Evolutionary conservation across 2,113 vertebrate species (phyloP).

Genomic region (Mesitornis unicolor): DNA sequence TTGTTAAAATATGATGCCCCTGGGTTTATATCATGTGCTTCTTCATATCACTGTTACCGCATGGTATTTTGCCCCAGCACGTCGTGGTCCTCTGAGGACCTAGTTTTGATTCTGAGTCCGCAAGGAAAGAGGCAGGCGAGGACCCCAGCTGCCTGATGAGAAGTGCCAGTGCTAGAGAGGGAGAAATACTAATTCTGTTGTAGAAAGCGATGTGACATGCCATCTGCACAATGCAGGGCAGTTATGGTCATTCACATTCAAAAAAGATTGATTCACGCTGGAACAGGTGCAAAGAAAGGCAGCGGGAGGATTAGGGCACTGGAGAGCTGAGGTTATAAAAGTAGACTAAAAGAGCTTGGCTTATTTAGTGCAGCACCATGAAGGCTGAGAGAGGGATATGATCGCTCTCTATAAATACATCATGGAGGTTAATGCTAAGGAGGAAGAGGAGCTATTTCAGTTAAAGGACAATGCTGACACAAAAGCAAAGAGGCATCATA

Average conservation of each 20-base stretch:
- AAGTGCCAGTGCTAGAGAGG: neutral
- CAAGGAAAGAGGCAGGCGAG: neutral
- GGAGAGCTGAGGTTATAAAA: slow-evolving; percentile 48
- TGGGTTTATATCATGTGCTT: neutral
- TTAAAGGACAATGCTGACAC: slow-evolving; percentile 61
- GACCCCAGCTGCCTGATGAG: neutral
- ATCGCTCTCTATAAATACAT: slow-evolving; percentile 60
- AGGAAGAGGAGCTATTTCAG: slow-evolving; percentile 63
- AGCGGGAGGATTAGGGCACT: slow-evolving; percentile 11
- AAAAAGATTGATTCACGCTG: slow-evolving; percentile 57
- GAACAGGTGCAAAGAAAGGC: slow-evolving; percentile 64
- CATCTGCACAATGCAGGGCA: slow-evolving; percentile 21
- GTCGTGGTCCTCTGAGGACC: neutral
- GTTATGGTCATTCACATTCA: slow-evolving; percentile 40
- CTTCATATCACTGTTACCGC: neutral
- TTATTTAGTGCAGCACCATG: slow-evolving; percentile 39
- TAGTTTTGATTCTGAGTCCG: neutral
- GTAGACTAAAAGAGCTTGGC: slow-evolving; percentile 46
- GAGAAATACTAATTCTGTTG: slow-evolving; percentile 17
- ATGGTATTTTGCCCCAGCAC: neutral
- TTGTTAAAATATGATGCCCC: neutral
- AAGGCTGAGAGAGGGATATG: slow-evolving; percentile 53
- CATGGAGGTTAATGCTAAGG: slow-evolving; percentile 49
- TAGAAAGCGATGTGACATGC: slow-evolving; percentile 33
- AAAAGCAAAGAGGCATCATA: slow-evolving; percentile 10